Evolutionary conservation across 1,140 invertebrate species (phyloP), one percentile per base, ranked within the genome.

Genomic region (Sycophila sp.): DNA sequence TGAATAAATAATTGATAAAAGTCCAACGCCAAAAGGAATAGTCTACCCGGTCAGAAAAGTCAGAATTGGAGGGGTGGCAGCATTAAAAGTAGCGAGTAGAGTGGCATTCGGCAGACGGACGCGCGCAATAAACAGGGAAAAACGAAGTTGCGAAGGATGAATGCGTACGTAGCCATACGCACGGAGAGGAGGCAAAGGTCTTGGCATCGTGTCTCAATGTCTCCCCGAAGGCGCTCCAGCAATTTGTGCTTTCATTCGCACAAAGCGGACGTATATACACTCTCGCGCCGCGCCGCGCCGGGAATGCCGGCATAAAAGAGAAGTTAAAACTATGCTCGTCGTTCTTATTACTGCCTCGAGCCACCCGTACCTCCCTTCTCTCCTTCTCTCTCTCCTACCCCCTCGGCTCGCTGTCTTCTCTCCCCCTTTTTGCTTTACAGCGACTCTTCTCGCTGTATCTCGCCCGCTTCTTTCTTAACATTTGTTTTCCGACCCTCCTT

Each of bases 241-340:
- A 85, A 86, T 85, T 86, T 85, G 83, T 85, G 82, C 81, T 85
- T 84, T 85, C 83, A 83, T 85, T 85, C 80, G 82, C 83, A 85
- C 83, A 86, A 86, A 85, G 84, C 75, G 69, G 36, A 36, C 67
- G 55, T 40, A 56, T 47, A n/a, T 34, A 15, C n/a, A 17, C 24
- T 58, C n/a, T 17, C 30, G 32, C 32, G 59, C 32, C 49, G 34
- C 47, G 32, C 32, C 24, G 64, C 58, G 75, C 71, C 79, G 81
- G 82, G 82, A 83, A 85, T 83, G 79, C 80, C 77, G 72, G 77
- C 79, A 84, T 86, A 86, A 86, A 86, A 85, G 85, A 84, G 83
- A 85, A 85, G 84, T 86, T 85, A 85, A 86, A 86, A 86, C 84
- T 86, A 86, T 85, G 83, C 84, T 71, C 80, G 81, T 84, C 83